phyloP scores from a whole-genome alignment of 2,888 invertebrate species.

The Nasonovia ribisnigri region DNA sequence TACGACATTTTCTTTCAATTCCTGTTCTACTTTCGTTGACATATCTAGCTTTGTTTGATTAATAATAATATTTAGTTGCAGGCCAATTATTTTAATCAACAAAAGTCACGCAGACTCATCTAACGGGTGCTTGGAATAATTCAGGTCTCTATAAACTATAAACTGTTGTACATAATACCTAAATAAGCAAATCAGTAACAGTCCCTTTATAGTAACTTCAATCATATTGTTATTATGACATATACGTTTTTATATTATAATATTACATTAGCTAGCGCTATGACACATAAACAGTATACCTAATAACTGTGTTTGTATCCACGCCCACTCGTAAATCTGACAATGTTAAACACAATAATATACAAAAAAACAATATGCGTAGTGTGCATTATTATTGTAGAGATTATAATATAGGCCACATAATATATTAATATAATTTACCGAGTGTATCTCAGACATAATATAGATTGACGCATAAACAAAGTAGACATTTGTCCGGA shows the following conservation, averaged over 20 bases:
- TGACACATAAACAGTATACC: background rate
- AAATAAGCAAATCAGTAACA: background rate
- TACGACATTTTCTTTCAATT: conserved; percentile 3
- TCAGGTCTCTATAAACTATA: background rate
- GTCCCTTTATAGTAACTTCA: background rate
- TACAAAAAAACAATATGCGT: background rate
- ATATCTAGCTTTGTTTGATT: background rate
- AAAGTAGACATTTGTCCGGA: background rate
- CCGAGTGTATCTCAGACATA: background rate
- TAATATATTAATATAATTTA: background rate
- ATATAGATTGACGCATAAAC: background rate
- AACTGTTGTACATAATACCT: background rate
- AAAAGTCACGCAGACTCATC: background rate
- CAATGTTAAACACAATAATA: background rate
- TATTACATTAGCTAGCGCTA: background rate
- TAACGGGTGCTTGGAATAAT: background rate
- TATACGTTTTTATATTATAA: background rate
- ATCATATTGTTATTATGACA: background rate
- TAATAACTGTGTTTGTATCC: background rate
- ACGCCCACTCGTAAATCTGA: background rate
- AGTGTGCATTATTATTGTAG: background rate
- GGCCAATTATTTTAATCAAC: background rate
- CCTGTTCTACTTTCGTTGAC: conserved; percentile 14
- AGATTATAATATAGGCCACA: background rate
- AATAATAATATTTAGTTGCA: background rate